These are phyloP conservation scores for Odocoileus hemionus DNA, from an alignment of 2,113 vertebrate genomes.

Conservation along the genomic window DNA sequence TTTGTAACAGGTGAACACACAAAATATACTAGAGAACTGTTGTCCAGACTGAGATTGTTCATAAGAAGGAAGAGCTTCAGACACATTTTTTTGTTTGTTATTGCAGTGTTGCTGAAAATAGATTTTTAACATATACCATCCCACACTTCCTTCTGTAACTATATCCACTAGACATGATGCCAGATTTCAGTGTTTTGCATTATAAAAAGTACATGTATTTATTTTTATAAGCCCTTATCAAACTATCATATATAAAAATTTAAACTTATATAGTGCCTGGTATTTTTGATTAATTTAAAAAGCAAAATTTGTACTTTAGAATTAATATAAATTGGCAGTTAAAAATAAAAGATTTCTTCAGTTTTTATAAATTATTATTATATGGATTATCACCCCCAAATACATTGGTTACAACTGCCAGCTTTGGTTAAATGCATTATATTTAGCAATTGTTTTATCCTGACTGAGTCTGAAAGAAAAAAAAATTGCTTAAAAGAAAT, in stretches of 20 bases:
- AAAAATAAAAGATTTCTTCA: neutral
- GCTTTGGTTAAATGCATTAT: conserved; percentile 9
- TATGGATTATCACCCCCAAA: neutral
- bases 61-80: conserved; percentile 13
- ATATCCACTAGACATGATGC: neutral
- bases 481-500: conserved; percentile 58
- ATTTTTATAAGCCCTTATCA: conserved; percentile 13
- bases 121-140: neutral
- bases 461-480: conserved; percentile 46
- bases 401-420: conserved; percentile 37
- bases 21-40: neutral
- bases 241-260: neutral
- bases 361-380: neutral
- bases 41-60: neutral
- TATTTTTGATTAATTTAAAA: neutral
- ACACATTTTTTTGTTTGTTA: neutral
- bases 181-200: conserved; percentile 26
- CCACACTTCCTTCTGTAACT: conserved; percentile 26
- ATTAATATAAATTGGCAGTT: conserved; percentile 37
- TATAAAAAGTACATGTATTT: neutral
- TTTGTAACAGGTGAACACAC: neutral
- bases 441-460: conserved; percentile 27
- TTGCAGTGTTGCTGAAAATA: conserved; percentile 25
- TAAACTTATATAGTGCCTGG: neutral
- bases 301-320: neutral